Percentiles rank a stretch among this genome's conserved stretches.
These are phyloP conservation scores for Bovichtus diacanthus DNA, from an alignment of 2,797 vertebrate species.

Conservation along the genomic window DNA sequence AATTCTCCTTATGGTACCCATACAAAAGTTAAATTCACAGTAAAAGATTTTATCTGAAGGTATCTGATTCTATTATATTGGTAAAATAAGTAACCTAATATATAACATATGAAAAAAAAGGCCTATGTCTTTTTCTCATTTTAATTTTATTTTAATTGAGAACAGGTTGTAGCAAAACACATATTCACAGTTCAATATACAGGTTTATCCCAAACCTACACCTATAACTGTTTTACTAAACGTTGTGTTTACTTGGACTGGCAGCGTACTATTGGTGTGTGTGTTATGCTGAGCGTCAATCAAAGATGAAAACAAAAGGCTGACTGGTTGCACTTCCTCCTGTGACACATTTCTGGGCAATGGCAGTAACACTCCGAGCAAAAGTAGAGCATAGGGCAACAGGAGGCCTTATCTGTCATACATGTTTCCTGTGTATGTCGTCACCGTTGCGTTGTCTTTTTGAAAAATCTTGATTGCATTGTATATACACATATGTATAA, in stretches of 20 bases:
- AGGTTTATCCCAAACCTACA: not conserved
- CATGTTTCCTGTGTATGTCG: conserved; percentile 8
- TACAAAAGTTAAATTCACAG: not conserved
- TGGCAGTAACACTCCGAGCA: conserved; percentile 14
- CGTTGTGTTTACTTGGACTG: not conserved
- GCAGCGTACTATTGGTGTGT: not conserved
- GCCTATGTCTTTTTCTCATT: not conserved
- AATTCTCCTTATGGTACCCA: not conserved
- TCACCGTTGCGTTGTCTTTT: not conserved
- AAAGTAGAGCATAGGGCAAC: conserved; percentile 41
- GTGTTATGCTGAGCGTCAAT: conserved; percentile 11
- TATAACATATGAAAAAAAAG: not conserved
- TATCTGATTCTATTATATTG: not conserved
- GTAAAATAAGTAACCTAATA: not conserved
- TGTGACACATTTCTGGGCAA: conserved; percentile 41
- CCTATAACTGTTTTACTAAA: not conserved
- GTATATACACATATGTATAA: not conserved
- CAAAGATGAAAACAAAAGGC: conserved; percentile 17
- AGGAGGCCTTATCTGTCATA: not conserved
- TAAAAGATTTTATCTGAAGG: too few relatives aligned
- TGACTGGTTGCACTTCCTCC: conserved; percentile 49
- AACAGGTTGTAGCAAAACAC: not conserved
- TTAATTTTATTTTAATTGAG: not conserved
- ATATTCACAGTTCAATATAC: not conserved
- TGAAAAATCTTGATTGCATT: not conserved